phyloP scores from a whole-genome alignment of 2,888 invertebrate genomes.

The Megastigmus dorsalis region DNA sequence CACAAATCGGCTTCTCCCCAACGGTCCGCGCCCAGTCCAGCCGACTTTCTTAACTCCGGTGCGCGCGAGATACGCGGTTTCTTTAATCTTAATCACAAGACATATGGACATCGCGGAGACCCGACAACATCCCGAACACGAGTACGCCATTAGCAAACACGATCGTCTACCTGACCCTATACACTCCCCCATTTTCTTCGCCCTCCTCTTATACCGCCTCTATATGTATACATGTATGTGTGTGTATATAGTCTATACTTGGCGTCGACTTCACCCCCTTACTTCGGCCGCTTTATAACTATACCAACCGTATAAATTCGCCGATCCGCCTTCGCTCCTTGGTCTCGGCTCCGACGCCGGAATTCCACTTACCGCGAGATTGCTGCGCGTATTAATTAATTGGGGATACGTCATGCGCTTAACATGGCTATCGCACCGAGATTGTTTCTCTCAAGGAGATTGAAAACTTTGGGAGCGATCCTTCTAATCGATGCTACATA shows the following conservation, averaged over 20 bases:
- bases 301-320: too few relatives aligned
- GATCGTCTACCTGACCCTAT: conserved; percentile 69
- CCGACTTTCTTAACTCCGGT: too few relatives aligned
- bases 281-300: too few relatives aligned
- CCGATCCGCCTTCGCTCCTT: background rate
- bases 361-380: conserved; percentile 13
- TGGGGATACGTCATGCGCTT: too few relatives aligned
- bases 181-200: conserved; percentile 51
- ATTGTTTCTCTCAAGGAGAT: too few relatives aligned
- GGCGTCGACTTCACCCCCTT: conserved; percentile 4
- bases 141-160: conserved; percentile 73
- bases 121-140: conserved; percentile 72
- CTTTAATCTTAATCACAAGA: conserved; percentile 73
- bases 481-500: too few relatives aligned
- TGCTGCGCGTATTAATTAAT: conserved; percentile 23
- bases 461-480: too few relatives aligned
- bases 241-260: too few relatives aligned
- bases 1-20: too few relatives aligned
- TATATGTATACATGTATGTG: too few relatives aligned
- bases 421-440: too few relatives aligned
- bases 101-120: conserved; percentile 68
- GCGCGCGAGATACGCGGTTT: conserved; percentile 67
- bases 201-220: conserved; percentile 36
- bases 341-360: background rate
- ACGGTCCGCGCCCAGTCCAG: too few relatives aligned